Evolutionary conservation across 2,113 vertebrate species (phyloP), one percentile per base, ranked within the genome.

Genomic region (Pluvialis apricaria): DNA sequence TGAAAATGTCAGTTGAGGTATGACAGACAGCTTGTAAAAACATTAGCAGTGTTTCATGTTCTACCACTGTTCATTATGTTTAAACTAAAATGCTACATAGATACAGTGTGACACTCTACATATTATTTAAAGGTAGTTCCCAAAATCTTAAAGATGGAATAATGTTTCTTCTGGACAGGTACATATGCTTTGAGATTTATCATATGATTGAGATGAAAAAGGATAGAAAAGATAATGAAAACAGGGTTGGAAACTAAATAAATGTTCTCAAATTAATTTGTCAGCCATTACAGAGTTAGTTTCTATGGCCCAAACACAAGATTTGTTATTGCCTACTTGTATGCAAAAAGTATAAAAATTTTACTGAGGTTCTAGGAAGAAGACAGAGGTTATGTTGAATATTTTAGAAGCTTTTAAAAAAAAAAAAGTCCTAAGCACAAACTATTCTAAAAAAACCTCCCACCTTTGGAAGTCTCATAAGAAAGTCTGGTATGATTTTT

Each of bases 1-100:
- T 84, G 69, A 88, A 94, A 94, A 90, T 58, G 73, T 87, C 96
- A 84, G 25, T 26, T 70, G 61, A 94, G 57, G 6, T 86, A 89
- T 91, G 83, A 95, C 64, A 91, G 49, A 68, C 58, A 82, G 34
- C 31, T 94, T 90, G 24, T 90, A 93, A 95, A 90, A 96, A 80
- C 38, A 58, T 88, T 65, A 83, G 5, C 14, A 40, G 17, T 66
- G 15, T 51, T 81, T 86, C 51, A 40, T 51, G 36, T 87, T 83
- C 52, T 69, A 90, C 47, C 13, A 54, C 29, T 86, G 24, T 95
- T 96, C 40, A 51, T 96, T 95, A 87, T 87, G 32, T 92, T 92
- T 84, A 89, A 78, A 81, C 16, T 76, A 18, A 62, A 96, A 92
- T 21, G 92, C 34, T 92, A 57, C 88, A 47, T 54, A 91, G 18